A percentile compares a stretch with the other conserved stretches of the same genome.
These are phyloP conservation scores for Megaceryle maxima DNA, from an alignment of 2,113 vertebrate genomes.

Conservation along the genomic window DNA sequence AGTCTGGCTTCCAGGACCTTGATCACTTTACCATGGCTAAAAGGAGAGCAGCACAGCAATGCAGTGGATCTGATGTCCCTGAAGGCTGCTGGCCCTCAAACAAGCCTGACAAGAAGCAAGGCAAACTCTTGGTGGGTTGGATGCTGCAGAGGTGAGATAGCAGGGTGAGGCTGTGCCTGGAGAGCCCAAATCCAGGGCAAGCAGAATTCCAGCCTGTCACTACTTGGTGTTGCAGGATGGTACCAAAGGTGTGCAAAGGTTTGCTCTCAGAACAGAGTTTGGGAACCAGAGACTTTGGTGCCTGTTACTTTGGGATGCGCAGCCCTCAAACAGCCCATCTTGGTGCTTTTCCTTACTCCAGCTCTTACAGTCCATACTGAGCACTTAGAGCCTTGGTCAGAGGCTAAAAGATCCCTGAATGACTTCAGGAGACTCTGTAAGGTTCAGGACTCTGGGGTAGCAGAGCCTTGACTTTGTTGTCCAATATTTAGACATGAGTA, in stretches of 20 bases:
- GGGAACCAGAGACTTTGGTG: not conserved
- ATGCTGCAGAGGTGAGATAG: not conserved
- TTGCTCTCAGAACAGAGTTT: not conserved
- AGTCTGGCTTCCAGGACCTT: not conserved
- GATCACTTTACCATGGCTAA: not conserved
- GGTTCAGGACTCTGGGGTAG: not conserved
- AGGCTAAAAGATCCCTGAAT: not conserved
- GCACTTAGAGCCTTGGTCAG: not conserved
- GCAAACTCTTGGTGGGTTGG: not conserved
- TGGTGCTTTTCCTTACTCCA: not conserved
- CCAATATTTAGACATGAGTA: constrained; percentile 13
- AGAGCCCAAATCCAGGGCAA: not conserved
- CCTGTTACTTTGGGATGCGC: not conserved
- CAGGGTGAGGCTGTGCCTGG: not conserved
- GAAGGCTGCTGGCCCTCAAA: not conserved
- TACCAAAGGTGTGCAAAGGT: not conserved
- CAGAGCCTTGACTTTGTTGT: not conserved
- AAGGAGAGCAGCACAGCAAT: not conserved
- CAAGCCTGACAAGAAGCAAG: not conserved
- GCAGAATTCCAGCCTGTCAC: not conserved
- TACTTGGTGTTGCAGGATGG: not conserved
- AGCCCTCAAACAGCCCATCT: not conserved
- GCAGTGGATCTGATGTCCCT: not conserved
- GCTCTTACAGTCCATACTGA: not conserved
- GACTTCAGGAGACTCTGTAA: not conserved